These are phyloP conservation scores for Tinamus major DNA, from an alignment of 2,797 vertebrate species.

Conservation along the genomic window DNA sequence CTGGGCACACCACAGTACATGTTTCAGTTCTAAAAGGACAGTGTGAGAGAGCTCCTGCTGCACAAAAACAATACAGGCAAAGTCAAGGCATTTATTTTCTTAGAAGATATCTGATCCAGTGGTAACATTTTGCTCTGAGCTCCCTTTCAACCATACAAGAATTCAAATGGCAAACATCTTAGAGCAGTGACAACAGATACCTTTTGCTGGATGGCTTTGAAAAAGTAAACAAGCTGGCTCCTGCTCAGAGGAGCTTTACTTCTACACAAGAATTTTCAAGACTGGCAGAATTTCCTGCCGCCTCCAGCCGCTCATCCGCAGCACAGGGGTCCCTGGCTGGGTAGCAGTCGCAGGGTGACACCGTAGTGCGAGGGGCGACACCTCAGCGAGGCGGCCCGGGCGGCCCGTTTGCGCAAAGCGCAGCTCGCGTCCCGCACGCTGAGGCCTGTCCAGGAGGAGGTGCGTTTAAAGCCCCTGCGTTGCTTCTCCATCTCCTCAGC, in stretches of 20 bases:
- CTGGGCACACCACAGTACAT: fast-evolving
- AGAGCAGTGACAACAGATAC: not conserved
- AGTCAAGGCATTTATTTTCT: not conserved
- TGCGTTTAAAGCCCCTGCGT: not conserved
- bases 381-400: not conserved
- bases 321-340: fast-evolving
- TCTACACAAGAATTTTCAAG: not conserved
- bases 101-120: not conserved
- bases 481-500: not conserved
- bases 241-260: not conserved
- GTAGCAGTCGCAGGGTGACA: not conserved
- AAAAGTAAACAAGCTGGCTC: not conserved
- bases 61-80: not conserved
- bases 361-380: too few relatives aligned
- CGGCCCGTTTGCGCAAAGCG: not conserved
- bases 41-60: not conserved
- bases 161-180: not conserved
- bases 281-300: not conserved
- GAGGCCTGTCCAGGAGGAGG: not conserved
- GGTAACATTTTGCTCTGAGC: not conserved
- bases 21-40: not conserved
- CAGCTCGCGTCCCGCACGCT: not conserved
- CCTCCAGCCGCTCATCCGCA: fast-evolving
- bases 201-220: not conserved
- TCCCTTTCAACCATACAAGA: not conserved